Evolutionary conservation across 2,113 vertebrate genomes (phyloP).

Genomic region (Elephantulus edwardii): DNA sequence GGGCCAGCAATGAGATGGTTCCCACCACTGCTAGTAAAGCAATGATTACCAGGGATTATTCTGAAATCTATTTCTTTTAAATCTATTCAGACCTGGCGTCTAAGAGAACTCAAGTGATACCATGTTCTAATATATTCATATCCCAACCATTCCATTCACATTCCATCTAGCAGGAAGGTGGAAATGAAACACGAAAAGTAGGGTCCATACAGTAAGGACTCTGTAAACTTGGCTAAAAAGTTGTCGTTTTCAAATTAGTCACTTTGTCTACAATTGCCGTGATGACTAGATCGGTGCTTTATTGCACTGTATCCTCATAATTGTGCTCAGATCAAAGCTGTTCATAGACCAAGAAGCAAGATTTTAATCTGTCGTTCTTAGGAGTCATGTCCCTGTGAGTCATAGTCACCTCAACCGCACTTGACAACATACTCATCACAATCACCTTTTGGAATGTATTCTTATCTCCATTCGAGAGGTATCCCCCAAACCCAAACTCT

Average conservation of each 20-base stretch:
- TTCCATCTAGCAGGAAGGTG: not conserved
- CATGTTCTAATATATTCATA: not conserved
- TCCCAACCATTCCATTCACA: not conserved
- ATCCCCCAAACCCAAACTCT: too few species aligned
- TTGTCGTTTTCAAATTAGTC: not conserved
- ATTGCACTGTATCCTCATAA: not conserved
- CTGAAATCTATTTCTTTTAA: not conserved
- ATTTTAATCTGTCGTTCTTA: too few species aligned
- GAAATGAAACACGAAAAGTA: not conserved
- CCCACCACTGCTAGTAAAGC: too few species aligned
- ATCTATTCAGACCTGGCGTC: not conserved
- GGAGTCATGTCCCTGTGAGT: too few species aligned
- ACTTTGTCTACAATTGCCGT: too few species aligned
- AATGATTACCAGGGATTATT: not conserved
- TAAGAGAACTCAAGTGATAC: not conserved
- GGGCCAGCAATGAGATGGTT: too few species aligned
- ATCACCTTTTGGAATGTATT: not conserved
- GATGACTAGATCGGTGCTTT: not conserved
- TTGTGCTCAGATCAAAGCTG: too few species aligned
- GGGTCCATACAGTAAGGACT: fast-evolving
- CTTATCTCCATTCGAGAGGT: not conserved
- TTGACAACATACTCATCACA: too few species aligned
- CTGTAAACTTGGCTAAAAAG: not conserved
- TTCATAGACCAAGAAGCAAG: too few species aligned
- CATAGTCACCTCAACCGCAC: too few species aligned